These are phyloP conservation scores for Melanargia galathea DNA, from an alignment of 2,888 invertebrate species.

Conservation along the genomic window DNA sequence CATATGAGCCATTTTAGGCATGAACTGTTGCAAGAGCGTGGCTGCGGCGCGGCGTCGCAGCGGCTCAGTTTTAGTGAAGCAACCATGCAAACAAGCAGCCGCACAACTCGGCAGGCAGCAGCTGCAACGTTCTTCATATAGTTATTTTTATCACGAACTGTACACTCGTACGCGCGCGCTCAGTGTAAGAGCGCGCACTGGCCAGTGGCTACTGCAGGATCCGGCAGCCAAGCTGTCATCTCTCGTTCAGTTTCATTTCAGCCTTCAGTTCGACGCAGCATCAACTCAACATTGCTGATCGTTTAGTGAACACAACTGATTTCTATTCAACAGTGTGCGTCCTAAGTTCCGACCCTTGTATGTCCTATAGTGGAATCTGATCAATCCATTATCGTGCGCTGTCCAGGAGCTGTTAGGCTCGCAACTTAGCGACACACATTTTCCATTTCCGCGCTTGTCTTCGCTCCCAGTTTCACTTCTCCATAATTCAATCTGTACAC, in stretches of 20 bases:
- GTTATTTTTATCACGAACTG: not conserved
- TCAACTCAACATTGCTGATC: not conserved
- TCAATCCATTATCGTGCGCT: slow-evolving; percentile 76
- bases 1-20: too few species aligned
- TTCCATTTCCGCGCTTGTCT: slow-evolving; percentile 77
- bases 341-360: too few species aligned
- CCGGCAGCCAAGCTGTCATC: not conserved
- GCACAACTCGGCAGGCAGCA: too few species aligned
- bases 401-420: slow-evolving; percentile 71
- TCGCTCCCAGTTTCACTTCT: slow-evolving; percentile 68
- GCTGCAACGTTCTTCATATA: too few species aligned
- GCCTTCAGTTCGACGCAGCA: not conserved
- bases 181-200: too few species aligned
- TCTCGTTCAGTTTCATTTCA: not conserved
- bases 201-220: too few species aligned
- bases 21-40: too few species aligned
- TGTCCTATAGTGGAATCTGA: slow-evolving; percentile 73
- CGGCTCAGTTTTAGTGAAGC: too few species aligned
- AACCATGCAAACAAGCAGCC: too few species aligned
- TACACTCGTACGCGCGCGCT: not conserved
- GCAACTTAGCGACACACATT: slow-evolving; percentile 79
- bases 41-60: too few species aligned
- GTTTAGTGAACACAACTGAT: not conserved
- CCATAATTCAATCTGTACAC: slow-evolving; percentile 77
- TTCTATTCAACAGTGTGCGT: not conserved